A percentile compares a stretch with the other conserved stretches of the same genome.
Conservation (phyloP, 2,113 vertebrate species). For the Pyrgilauda ruficollis region DNA sequence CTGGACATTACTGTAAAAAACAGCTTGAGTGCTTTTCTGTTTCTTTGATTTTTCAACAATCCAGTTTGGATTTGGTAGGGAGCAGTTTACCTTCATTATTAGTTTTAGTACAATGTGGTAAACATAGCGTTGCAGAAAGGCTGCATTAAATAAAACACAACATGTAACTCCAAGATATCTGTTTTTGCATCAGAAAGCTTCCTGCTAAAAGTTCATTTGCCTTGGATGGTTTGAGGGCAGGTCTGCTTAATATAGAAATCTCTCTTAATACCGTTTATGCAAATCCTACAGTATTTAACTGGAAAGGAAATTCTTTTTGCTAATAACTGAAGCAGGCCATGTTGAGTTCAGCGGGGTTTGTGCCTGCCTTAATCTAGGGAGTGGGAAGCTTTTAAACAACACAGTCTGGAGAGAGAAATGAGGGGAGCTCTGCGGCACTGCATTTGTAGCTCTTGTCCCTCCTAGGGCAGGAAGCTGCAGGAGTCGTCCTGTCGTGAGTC, state of each 20-base stretch:
- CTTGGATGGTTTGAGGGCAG: constrained; percentile 41
- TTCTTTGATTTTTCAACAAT: not conserved
- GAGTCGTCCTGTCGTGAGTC: constrained; percentile 86
- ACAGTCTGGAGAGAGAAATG: constrained; percentile 63
- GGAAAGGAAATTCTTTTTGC: constrained; percentile 65
- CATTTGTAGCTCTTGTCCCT: constrained; percentile 71
- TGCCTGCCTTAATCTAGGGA: constrained; percentile 64
- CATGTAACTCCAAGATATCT: not conserved
- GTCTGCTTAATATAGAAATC: constrained; percentile 62
- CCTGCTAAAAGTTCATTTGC: constrained; percentile 46
- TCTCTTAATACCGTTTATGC: constrained; percentile 59
- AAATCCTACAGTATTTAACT: constrained; percentile 64
- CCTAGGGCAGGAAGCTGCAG: constrained; percentile 87
- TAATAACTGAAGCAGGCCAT: constrained; percentile 59
- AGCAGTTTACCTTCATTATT: not conserved
- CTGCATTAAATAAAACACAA: not conserved
- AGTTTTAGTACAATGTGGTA: not conserved
- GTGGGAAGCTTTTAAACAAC: constrained; percentile 66
- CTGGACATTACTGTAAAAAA: not conserved
- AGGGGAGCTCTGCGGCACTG: constrained; percentile 43
- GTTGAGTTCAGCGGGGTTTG: constrained; percentile 31
- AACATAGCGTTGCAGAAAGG: not conserved
- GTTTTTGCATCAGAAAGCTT: not conserved
- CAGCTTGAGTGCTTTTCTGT: not conserved
- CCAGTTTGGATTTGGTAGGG: not conserved